Base-by-base conservation (phyloP, 2,113 vertebrate genomes). In the Vulpes ferrilata region DNA sequence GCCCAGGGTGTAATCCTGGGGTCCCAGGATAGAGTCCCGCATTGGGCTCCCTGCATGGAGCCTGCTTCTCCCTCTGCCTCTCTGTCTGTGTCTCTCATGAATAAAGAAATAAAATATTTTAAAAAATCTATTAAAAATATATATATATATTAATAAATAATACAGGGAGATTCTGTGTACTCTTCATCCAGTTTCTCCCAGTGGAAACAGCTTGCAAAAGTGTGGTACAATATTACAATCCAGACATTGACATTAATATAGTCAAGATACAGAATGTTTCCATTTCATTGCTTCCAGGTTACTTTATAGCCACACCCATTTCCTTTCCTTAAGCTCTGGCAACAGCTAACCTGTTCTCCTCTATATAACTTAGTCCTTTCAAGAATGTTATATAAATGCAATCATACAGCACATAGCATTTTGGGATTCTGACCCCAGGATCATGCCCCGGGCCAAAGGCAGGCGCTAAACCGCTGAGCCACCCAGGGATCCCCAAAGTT, bases 351-450 rank as follows among this genome's bases (percentile, higher is more conserved):
- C 30, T 38, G 17, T 35, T 51, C 22, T 85, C 43, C 38, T 55
- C 90, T 88, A 53, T 76, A 0, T 87, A 86, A 83, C 11, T 59
- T 67, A 67, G 4, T 69, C 48, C 19, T 71, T 67, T 88, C 11
- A 13, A 88, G 90, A 94, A 87, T 73, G 43, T 84, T 51, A 57
- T 71, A 64, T 59, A 93, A 81, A 67, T 86, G 81, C 16, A 90
- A 86, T 74, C 32, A 74, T 83, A 55, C 11, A 43, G 32, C 53
- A 79, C 27, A 57, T 82, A 90, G 80, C 55, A 23, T 82, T 92
- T 78, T 65, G 25, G 32, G 51, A 84, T 43, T 92, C 65, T 76
- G 19, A 59, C 57, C 19, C 57, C 20, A 19, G 57, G 57, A 59
- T 7, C 57, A 59, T 59, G 57, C 19, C 57, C 57, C 2, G 2